Conservation (phyloP, 2,113 vertebrate species). For the Protobothrops mucrosquamatus region DNA sequence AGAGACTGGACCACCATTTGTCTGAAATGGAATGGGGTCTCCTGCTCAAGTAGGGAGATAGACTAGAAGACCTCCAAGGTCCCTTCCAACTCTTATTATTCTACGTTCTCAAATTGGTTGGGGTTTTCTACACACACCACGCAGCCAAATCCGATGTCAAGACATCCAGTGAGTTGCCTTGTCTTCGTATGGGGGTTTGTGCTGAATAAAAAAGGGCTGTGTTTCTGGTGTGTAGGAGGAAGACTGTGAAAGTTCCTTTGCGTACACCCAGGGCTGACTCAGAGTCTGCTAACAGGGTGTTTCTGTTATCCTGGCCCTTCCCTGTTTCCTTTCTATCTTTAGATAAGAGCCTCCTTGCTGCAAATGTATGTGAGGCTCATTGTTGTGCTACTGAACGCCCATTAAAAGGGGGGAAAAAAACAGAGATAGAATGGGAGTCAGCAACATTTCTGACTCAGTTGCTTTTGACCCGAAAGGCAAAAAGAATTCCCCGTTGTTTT, state of each 20-base stretch:
- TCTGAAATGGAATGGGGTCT: not conserved
- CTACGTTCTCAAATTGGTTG: not conserved
- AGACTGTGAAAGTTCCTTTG: not conserved
- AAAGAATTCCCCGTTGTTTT: not conserved
- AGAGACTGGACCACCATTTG: too few species aligned
- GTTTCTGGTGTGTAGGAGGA: not conserved
- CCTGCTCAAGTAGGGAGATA: not conserved
- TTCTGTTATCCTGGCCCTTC: conserved; percentile 51
- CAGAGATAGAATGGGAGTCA: not conserved
- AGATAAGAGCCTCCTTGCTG: conserved; percentile 54
- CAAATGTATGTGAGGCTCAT: not conserved
- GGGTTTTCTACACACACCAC: too few species aligned
- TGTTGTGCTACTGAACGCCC: not conserved
- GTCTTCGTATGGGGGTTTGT: not conserved
- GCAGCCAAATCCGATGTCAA: not conserved
- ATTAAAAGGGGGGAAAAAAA: not conserved
- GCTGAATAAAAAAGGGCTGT: not conserved
- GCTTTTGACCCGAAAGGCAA: not conserved
- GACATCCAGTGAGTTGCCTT: not conserved
- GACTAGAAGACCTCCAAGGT: not conserved
- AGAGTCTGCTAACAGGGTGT: conserved; percentile 41
- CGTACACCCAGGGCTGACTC: conserved; percentile 53
- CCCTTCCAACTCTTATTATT: not conserved
- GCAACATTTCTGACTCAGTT: not conserved
- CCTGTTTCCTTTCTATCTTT: conserved; percentile 24